Evolutionary conservation across 2,113 vertebrate species (phyloP).

Genomic region (Campylomormyrus numenius): DNA sequence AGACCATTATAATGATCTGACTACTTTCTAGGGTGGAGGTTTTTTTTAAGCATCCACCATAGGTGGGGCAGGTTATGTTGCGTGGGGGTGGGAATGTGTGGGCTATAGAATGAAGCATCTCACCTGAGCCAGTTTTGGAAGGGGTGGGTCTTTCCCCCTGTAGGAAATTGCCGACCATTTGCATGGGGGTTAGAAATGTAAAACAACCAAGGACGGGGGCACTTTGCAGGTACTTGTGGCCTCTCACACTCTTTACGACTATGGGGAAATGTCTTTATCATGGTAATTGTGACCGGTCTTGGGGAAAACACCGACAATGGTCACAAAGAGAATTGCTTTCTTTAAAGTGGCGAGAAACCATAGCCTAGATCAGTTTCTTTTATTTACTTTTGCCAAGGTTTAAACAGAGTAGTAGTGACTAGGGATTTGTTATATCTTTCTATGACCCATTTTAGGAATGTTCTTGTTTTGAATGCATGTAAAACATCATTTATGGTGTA

Average conservation of each 20-base stretch:
- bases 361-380: neutral
- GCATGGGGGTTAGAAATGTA: neutral
- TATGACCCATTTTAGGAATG: neutral
- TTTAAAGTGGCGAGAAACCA: neutral
- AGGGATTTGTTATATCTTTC: neutral
- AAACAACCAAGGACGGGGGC: neutral
- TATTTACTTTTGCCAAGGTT: neutral
- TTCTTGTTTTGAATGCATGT: neutral
- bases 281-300: neutral
- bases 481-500: neutral
- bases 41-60: neutral
- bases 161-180: neutral
- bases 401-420: neutral
- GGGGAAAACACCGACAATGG: neutral
- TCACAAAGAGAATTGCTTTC: neutral
- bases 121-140: neutral
- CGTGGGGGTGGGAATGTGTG: neutral
- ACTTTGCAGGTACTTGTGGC: neutral
- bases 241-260: neutral
- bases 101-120: neutral
- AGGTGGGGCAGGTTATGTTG: neutral
- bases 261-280: neutral
- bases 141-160: neutral
- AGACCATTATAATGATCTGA: neutral
- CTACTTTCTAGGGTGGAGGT: neutral